Percentiles rank a stretch among this genome's conserved stretches.
phyloP scores from a whole-genome alignment of 1,140 invertebrate genomes.

The Dreissena rostriformis region DNA sequence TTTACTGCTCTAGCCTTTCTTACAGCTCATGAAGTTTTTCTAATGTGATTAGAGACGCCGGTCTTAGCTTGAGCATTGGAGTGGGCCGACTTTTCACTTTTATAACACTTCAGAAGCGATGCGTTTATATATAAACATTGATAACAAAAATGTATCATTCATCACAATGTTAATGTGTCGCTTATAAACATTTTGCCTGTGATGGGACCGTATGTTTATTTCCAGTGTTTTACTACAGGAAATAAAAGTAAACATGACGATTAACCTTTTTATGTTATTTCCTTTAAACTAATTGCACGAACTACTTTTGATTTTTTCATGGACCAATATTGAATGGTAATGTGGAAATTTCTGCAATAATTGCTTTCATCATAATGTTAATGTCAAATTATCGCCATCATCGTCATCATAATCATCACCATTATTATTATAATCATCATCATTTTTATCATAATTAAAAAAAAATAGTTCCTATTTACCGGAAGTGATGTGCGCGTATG shows the following conservation, averaged over 20 bases:
- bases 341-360: no score
- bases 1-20: no score
- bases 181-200: constrained; percentile 20
- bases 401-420: no score
- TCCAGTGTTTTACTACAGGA: background rate
- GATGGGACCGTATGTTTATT: background rate
- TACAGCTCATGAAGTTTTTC: background rate
- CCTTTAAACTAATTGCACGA: no score
- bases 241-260: constrained; percentile 1
- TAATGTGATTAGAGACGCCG: constrained; percentile 48
- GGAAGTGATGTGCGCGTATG: constrained; percentile 46
- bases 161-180: constrained; percentile 24
- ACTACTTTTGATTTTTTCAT: no score
- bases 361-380: no score
- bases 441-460: no score
- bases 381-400: no score
- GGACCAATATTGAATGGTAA: no score
- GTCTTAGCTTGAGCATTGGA: constrained; percentile 30
- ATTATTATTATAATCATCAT: no score
- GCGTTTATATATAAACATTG: constrained; percentile 44
- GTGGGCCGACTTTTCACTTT: constrained; percentile 17
- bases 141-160: constrained; percentile 39
- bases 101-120: constrained; percentile 28
- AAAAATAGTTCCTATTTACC: constrained; percentile 9
- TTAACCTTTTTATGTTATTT: no score